Base-by-base conservation (phyloP, 2,888 invertebrate species). In the Drosophila borborema region DNA sequence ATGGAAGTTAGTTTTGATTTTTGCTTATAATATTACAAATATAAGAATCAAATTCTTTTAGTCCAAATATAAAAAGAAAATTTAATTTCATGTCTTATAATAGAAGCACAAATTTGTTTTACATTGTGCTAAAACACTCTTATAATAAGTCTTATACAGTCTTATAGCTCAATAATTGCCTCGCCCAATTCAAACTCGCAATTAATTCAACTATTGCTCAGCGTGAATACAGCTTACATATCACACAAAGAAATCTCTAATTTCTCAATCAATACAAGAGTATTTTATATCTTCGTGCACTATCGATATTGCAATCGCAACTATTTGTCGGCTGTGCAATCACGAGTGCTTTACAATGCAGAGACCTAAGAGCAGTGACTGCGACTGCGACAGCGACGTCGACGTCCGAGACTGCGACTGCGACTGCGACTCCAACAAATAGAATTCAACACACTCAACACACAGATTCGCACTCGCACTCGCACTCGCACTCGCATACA, bases 261-360 rank as follows among this genome's bases (percentile, higher is more conserved):
- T 34, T 9, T 34, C n/a, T 41, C 41, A 8, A 41, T 7, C n/a
- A 41, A n/a, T 4, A 41, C 2, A 2, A 5, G 14, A 38, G 10
- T 28, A 28, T 28, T 14, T 38, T 5, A 16, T 16, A 12, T 12
- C 12, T 38, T 14, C 38, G 14, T 12, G 16, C 23, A 54, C 51
- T 55, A 55, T 61, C 69, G 62, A 65, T 64, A 66, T 34, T 56
- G 49, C 23, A 54, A 72, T 77, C 53, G 63, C 38, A 65, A 77
- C 77, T 58, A 70, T 81, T 90, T 73, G 90, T 73, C 69, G 81
- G 69, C 71, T 72, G 84, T 72, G 65, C 85, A 18, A 2, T 18
- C n/a, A 18, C 18, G 36, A 55, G 40, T 67, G 72, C 84, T 86
- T 88, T 82, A 75, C 79, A 81, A 80, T 85, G 75, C 80, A 81